Evolutionary conservation across 2,888 invertebrate species (phyloP).

Genomic region (Troilus luridus): DNA sequence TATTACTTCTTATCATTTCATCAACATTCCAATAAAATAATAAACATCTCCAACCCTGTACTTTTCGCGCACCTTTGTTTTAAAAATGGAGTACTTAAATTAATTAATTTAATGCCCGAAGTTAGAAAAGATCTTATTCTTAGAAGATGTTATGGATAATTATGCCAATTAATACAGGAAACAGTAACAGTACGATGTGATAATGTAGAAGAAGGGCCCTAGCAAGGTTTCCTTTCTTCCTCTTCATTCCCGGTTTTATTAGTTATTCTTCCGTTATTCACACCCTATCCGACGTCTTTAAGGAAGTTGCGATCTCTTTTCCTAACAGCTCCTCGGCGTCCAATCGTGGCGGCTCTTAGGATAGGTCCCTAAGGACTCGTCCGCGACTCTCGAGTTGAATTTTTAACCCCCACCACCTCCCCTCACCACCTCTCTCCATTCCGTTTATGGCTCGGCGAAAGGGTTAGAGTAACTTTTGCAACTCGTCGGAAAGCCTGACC

Average conservation of each 20-base stretch:
- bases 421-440: neutral
- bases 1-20: no score
- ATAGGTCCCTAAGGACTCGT: neutral
- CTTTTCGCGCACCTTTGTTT: no score
- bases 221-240: neutral
- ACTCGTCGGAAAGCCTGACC: neutral
- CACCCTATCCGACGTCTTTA: neutral
- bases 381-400: neutral
- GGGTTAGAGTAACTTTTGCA: slow-evolving; percentile 14
- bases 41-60: no score
- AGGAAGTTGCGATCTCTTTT: neutral
- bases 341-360: neutral
- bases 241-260: neutral
- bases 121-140: no score
- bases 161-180: no score
- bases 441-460: slow-evolving; percentile 17
- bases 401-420: neutral
- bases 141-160: no score
- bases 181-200: no score
- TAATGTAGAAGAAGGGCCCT: neutral
- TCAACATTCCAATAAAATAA: no score
- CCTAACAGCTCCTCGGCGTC: neutral
- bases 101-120: no score
- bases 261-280: neutral
- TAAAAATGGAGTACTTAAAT: no score